phyloP scores from a whole-genome alignment of 2,888 invertebrate genomes.

The Cremastobaeus sp. region DNA sequence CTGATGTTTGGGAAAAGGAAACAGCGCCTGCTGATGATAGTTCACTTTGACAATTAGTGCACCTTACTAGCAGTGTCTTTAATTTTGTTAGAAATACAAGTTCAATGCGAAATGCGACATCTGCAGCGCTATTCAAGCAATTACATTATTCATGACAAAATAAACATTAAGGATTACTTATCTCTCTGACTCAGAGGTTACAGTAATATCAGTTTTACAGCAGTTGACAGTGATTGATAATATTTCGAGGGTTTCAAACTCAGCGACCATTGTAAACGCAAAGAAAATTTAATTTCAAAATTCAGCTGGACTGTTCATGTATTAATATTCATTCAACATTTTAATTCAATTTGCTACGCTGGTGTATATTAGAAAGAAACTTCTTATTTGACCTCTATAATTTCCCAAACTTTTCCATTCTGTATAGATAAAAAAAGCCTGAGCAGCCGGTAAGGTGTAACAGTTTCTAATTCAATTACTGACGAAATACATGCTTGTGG shows the following conservation, averaged over 20 bases:
- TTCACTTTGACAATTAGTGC: constrained; percentile 41
- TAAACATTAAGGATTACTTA: constrained; percentile 12
- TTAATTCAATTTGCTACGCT: no score
- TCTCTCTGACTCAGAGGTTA: constrained; percentile 27
- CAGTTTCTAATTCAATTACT: no score
- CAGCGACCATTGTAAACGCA: background rate
- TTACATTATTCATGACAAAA: constrained; percentile 34
- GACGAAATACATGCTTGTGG: no score
- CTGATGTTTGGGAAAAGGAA: no score
- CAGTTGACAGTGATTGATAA: constrained; percentile 27
- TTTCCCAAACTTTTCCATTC: no score
- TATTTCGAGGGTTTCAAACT: background rate
- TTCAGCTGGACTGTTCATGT: no score
- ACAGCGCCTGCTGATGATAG: no score
- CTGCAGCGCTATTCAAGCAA: constrained; percentile 32
- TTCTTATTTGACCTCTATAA: no score
- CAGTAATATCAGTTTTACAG: constrained; percentile 21
- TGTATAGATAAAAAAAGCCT: no score
- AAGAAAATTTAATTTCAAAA: background rate
- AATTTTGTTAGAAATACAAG: constrained; percentile 18
- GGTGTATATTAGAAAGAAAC: background rate
- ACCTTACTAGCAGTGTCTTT: constrained; percentile 11
- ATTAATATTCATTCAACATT: no score
- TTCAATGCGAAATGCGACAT: constrained; percentile 38
- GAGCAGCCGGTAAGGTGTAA: no score